These are phyloP conservation scores for Nipponia nippon DNA, from an alignment of 2,113 vertebrate species.

Conservation along the genomic window DNA sequence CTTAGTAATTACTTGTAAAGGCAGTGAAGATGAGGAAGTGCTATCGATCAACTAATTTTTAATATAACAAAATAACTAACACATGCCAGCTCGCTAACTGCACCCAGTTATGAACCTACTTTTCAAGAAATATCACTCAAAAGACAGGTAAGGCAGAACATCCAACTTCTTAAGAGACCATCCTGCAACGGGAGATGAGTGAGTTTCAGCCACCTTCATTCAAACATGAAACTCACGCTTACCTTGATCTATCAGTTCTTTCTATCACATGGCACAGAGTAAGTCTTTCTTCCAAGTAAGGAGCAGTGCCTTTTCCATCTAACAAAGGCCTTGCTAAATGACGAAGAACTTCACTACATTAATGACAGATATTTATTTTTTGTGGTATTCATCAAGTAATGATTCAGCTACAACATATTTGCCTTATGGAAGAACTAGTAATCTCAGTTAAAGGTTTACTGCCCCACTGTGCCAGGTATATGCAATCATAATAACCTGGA, in stretches of 20 bases:
- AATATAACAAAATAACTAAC: neutral
- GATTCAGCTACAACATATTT: neutral
- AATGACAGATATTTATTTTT: neutral
- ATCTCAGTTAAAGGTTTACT: neutral
- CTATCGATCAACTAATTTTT: accelerated
- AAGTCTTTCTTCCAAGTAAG: neutral
- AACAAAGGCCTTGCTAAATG: neutral
- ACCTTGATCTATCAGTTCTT: neutral
- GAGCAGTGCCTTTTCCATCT: neutral
- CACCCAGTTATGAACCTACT: neutral
- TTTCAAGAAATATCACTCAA: neutral
- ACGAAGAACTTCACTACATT: neutral
- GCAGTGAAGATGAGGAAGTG: neutral
- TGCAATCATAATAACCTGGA: neutral
- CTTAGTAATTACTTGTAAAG: neutral
- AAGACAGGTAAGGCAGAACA: neutral
- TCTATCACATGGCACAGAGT: neutral
- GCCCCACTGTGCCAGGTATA: neutral
- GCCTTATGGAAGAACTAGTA: neutral
- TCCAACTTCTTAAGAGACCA: neutral
- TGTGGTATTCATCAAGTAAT: neutral
- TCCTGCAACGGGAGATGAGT: neutral
- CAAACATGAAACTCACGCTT: neutral
- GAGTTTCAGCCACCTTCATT: neutral
- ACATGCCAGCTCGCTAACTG: neutral